phyloP scores from a whole-genome alignment of 2,797 vertebrate species.

The Anabas testudineus region DNA sequence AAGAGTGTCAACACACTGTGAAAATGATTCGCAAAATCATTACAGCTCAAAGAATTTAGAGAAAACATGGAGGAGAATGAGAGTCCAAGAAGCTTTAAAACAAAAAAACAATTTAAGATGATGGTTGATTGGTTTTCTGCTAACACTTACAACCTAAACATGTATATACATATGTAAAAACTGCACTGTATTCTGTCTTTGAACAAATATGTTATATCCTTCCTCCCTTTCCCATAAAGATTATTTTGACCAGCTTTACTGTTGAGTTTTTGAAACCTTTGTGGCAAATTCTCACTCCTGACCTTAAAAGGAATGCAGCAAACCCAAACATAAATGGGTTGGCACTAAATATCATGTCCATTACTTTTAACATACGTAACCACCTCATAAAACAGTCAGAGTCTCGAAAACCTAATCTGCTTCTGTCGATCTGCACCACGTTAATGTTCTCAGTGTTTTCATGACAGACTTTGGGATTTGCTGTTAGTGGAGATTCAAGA shows the following conservation, averaged over 20 bases:
- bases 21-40: slow-evolving; percentile 31
- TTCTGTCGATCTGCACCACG: neutral
- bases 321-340: neutral
- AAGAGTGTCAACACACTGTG: slow-evolving; percentile 17
- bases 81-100: slow-evolving; percentile 15
- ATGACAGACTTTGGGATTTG: slow-evolving; percentile 15
- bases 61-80: slow-evolving; percentile 3
- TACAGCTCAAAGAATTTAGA: slow-evolving; percentile 29
- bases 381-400: slow-evolving; percentile 21
- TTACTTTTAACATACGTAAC: slow-evolving; percentile 28
- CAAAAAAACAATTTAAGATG: slow-evolving; percentile 15
- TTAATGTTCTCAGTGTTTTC: neutral
- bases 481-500: no score
- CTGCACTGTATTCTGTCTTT: no score
- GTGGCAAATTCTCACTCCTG: neutral
- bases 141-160: no score
- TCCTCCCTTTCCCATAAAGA: no score
- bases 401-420: slow-evolving; percentile 5
- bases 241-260: slow-evolving; percentile 13
- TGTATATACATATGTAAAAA: no score
- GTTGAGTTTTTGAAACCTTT: slow-evolving; percentile 4
- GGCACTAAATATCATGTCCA: neutral
- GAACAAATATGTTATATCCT: no score
- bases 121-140: slow-evolving; percentile 25
- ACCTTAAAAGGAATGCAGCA: slow-evolving; percentile 23